phyloP scores from a whole-genome alignment of 2,888 invertebrate genomes.

The Melitaea athalia region DNA sequence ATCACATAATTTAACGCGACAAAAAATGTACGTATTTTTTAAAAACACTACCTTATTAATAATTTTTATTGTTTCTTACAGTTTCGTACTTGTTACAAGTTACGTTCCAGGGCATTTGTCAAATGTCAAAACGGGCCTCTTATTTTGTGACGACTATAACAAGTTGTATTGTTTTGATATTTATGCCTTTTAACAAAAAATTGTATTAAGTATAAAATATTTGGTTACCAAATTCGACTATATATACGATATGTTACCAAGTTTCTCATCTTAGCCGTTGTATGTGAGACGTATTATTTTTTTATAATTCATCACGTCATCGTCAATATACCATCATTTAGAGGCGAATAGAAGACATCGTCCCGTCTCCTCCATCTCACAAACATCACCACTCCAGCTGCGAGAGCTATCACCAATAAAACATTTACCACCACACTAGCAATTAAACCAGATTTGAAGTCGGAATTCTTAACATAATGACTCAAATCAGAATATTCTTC shows the following conservation, averaged over 20 bases:
- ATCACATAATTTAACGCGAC: no score
- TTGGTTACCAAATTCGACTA: neutral
- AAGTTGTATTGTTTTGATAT: no score
- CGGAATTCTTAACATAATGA: slow-evolving; percentile 30
- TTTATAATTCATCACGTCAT: slow-evolving; percentile 46
- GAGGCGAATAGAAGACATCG: slow-evolving; percentile 48
- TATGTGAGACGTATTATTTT: neutral
- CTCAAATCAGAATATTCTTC: slow-evolving; percentile 27
- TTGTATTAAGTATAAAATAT: no score
- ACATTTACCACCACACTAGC: slow-evolving; percentile 61
- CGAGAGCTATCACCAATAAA: slow-evolving; percentile 49
- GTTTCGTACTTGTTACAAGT: no score
- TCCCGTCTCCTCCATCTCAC: slow-evolving; percentile 53
- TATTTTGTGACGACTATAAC: no score
- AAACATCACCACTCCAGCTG: slow-evolving; percentile 49
- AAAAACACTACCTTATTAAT: no score
- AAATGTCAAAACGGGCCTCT: no score
- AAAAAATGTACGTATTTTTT: no score
- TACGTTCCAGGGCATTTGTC: no score
- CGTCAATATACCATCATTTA: slow-evolving; percentile 48
- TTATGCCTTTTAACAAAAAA: no score
- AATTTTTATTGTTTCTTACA: no score
- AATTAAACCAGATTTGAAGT: slow-evolving; percentile 48
- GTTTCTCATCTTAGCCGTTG: neutral
- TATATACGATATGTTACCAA: no score